Conservation (phyloP, 2,888 invertebrate species). For the Dryococelus australis region DNA sequence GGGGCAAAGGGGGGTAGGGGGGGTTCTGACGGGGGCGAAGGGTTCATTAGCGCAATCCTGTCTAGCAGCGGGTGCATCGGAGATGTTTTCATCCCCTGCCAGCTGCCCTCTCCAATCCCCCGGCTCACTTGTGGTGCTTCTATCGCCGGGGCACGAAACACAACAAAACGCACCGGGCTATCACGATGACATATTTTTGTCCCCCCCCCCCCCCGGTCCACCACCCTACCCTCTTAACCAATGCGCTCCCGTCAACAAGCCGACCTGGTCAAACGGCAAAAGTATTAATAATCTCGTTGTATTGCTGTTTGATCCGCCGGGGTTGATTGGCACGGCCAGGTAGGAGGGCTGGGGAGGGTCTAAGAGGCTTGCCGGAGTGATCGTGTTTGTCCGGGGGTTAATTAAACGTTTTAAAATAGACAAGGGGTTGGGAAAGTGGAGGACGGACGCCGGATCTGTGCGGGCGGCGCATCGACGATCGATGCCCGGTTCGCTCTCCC, state of each 20-base stretch:
- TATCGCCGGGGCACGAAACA: neutral
- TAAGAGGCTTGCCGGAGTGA: neutral
- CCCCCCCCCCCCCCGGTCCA: too few species aligned
- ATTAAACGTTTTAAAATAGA: neutral
- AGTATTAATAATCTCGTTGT: neutral
- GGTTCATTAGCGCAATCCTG: slow-evolving; percentile 24
- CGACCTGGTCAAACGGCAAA: neutral
- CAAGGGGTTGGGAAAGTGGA: neutral
- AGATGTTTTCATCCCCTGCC: neutral
- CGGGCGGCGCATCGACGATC: neutral
- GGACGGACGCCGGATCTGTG: too few species aligned
- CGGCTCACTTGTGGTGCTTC: slow-evolving; percentile 1
- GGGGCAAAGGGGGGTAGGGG: neutral
- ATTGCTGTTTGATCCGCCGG: neutral
- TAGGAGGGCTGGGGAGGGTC: too few species aligned
- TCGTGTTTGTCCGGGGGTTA: slow-evolving; percentile 1
- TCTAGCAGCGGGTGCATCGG: neutral
- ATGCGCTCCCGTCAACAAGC: too few species aligned
- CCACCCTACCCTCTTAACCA: too few species aligned
- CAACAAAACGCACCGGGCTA: neutral
- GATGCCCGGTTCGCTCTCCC: slow-evolving; percentile 4
- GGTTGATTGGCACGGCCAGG: neutral
- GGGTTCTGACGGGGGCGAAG: neutral
- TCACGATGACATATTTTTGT: too few species aligned
- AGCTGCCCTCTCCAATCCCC: too few species aligned